Evolutionary conservation across 2,113 vertebrate species (phyloP), one percentile per base, ranked within the genome.

Genomic region (Rhineura floridana): DNA sequence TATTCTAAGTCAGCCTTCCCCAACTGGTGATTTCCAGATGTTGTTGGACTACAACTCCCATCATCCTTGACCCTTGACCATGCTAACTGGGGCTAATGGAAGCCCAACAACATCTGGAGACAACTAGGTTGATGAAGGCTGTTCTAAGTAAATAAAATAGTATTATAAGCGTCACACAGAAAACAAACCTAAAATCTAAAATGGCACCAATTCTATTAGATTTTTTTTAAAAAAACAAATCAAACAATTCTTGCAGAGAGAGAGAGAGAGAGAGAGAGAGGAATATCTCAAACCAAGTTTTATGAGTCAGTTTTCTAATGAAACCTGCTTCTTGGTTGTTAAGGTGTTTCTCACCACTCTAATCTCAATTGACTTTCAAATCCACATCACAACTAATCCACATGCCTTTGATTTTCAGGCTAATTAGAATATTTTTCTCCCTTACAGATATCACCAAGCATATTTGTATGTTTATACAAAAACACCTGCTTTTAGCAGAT

Each of bases 381-480:
- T 17, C 6, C 80, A 36, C 0, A 1, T 84, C 84, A 90, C 48
- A 94, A 92, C 63, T n/a, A 90, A 93, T 52, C 52, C 81, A 87
- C 55, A 87, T 6, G 72, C 48, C 94, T 90, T 91, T 91, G 63
- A 88, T 90, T 91, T 87, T 87, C 81, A 72, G 44, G 0, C 2
- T 83, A 86, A 94, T 90, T 84, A 91, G 87, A 94, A 91, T 78
- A 76, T 81, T 91, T 69, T 92, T 33, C 1, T 2, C 44, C 79
- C 59, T 50, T 93, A 78, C 77, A 91, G 72, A 90, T 92, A 90
- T 95, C 88, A 84, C 87, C 44, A 75, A 86, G 63, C 73, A 94
- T 67, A 84, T 95, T 90, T 93, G 69, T 70, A 86, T 93, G 82
- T 87, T 95, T 93, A 73, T 94, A 36, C 83, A 91, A 87, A 93